Percentiles rank a stretch among this genome's conserved stretches.
These are phyloP conservation scores for Gandaritis pyraliata DNA, from an alignment of 2,888 invertebrate species.

Conservation along the genomic window DNA sequence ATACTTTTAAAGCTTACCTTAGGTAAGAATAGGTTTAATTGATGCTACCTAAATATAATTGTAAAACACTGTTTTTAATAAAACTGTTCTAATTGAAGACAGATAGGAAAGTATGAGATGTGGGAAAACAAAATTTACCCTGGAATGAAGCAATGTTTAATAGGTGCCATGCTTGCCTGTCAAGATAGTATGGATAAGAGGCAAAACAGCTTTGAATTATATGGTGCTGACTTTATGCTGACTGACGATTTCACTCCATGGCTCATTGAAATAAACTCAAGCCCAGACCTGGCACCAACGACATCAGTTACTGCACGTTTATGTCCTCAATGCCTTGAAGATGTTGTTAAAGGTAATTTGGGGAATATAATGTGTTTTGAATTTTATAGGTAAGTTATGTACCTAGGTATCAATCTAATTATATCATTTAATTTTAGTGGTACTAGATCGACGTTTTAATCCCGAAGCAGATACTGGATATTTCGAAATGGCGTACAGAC, in stretches of 20 bases:
- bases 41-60: slow-evolving; percentile 20
- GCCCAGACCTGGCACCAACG: slow-evolving; percentile 95
- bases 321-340: slow-evolving; percentile 94
- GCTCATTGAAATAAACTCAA: slow-evolving; percentile 97
- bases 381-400: no score
- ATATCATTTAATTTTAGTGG: slow-evolving; percentile 81
- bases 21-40: slow-evolving; percentile 72
- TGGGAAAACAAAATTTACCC: slow-evolving; percentile 95
- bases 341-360: slow-evolving; percentile 92
- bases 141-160: slow-evolving; percentile 91
- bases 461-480: slow-evolving; percentile 91
- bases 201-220: slow-evolving; percentile 94
- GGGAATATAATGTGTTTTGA: background rate
- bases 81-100: slow-evolving; percentile 72
- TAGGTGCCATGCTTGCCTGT: slow-evolving; percentile 93
- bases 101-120: slow-evolving; percentile 89
- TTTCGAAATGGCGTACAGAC: slow-evolving; percentile 92
- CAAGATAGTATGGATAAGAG: slow-evolving; percentile 93
- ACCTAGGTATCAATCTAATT: background rate
- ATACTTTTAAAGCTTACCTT: slow-evolving; percentile 89
- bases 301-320: slow-evolving; percentile 94
- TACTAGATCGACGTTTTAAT: slow-evolving; percentile 89
- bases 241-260: slow-evolving; percentile 94
- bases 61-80: slow-evolving; percentile 32
- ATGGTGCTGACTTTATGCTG: slow-evolving; percentile 98